A percentile compares a stretch with the other conserved stretches of the same genome.
phyloP scores from a whole-genome alignment of 2,113 vertebrate species.

The Ageneiosus marmoratus region DNA sequence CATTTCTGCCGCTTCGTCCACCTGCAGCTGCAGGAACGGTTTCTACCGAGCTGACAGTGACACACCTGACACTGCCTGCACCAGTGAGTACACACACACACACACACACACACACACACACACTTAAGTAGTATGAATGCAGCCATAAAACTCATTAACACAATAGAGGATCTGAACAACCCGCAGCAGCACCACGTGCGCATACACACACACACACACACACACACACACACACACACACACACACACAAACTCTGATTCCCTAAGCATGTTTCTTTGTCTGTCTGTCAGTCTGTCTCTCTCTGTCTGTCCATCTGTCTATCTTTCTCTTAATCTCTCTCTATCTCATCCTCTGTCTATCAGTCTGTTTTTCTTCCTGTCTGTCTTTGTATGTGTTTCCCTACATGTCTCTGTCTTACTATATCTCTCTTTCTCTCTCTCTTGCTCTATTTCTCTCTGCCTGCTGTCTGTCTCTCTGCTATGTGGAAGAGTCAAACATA shows the following conservation, averaged over 20 bases:
- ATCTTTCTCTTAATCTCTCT: neutral
- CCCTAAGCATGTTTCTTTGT: neutral
- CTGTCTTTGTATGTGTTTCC: neutral
- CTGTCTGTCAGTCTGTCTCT: neutral
- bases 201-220: too few relatives aligned
- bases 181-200: neutral
- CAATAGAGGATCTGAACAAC: slow-evolving; percentile 1
- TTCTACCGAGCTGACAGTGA: slow-evolving; percentile 91
- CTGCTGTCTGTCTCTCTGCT: neutral
- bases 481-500: neutral
- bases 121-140: slow-evolving; percentile 25
- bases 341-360: neutral
- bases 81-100: slow-evolving; percentile 77
- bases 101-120: slow-evolving; percentile 22
- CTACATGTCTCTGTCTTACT: neutral
- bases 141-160: slow-evolving; percentile 53
- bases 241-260: too few relatives aligned
- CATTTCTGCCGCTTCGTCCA: slow-evolving; percentile 79
- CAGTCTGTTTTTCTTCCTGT: neutral
- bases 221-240: too few relatives aligned
- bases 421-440: neutral
- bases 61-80: slow-evolving; percentile 84
- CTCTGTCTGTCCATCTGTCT: neutral
- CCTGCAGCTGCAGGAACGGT: slow-evolving; percentile 86
- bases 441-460: slow-evolving; percentile 23